Percentiles rank a stretch among this genome's conserved stretches.
phyloP scores from a whole-genome alignment of 2,797 vertebrate genomes.

The Hylomyscus alleni region DNA sequence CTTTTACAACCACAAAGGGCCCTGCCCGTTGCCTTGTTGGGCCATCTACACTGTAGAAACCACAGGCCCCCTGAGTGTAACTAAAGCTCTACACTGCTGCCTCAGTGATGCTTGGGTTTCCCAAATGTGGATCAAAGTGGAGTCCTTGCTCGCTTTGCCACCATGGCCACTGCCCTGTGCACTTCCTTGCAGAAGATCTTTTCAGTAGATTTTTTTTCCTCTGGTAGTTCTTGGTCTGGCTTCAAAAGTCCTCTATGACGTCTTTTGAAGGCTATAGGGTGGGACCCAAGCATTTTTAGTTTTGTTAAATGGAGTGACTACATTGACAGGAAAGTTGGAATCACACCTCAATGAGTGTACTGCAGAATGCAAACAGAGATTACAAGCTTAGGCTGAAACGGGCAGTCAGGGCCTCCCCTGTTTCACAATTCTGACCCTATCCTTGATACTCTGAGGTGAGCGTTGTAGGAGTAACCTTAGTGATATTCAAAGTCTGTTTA shows the following conservation, averaged over 20 bases:
- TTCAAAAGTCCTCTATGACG: background rate
- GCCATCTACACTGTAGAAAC: background rate
- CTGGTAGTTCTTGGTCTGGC: background rate
- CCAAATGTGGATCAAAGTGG: background rate
- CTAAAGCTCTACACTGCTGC: background rate
- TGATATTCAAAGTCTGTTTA: background rate
- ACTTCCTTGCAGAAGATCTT: background rate
- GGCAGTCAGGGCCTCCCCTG: background rate
- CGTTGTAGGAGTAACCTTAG: accelerated
- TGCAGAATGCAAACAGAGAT: background rate
- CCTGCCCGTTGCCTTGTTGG: background rate
- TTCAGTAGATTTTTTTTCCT: background rate
- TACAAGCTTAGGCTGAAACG: background rate
- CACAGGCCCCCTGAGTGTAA: accelerated
- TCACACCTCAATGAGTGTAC: background rate
- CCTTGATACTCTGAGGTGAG: background rate
- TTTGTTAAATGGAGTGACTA: background rate
- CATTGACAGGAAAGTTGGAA: background rate
- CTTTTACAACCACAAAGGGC: too few species aligned
- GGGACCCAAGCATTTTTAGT: background rate
- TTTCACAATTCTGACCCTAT: background rate
- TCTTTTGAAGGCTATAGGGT: too few species aligned
- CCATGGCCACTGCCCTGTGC: background rate
- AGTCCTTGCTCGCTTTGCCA: background rate
- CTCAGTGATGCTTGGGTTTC: background rate